Evolutionary conservation across 2,888 invertebrate species (phyloP).

Genomic region (Eulithis prunata): DNA sequence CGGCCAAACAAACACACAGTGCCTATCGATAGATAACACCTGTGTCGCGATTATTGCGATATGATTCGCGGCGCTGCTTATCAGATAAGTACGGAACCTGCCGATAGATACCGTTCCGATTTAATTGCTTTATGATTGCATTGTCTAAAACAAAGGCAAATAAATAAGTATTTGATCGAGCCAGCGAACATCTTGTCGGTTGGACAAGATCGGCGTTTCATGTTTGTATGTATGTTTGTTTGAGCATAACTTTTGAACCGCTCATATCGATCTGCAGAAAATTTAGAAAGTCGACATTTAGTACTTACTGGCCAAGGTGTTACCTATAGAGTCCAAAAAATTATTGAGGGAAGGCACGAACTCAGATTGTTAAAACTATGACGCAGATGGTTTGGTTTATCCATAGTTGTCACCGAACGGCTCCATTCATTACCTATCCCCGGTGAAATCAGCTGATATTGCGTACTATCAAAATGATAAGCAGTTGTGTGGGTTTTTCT

Average conservation of each 20-base stretch:
- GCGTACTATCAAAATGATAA: background rate
- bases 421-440: background rate
- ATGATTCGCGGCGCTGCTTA: conserved; percentile 10
- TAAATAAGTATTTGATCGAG: background rate
- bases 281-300: too few relatives aligned
- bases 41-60: conserved; percentile 19
- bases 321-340: too few relatives aligned
- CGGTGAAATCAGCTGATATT: conserved; percentile 6
- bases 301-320: too few relatives aligned
- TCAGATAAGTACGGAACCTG: conserved; percentile 15
- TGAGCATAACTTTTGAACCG: too few relatives aligned
- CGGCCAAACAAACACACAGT: conserved; percentile 13
- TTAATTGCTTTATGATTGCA: conserved; percentile 23
- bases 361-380: too few relatives aligned
- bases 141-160: conserved; percentile 4
- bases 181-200: too few relatives aligned
- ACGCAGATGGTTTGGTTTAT: too few relatives aligned
- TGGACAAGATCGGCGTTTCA: too few relatives aligned
- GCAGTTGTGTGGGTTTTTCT: background rate
- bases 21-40: conserved; percentile 25
- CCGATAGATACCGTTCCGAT: conserved; percentile 15
- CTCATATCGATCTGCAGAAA: too few relatives aligned
- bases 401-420: too few relatives aligned
- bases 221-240: too few relatives aligned
- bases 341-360: too few relatives aligned